Conservation (phyloP, 2,113 vertebrate species). For the Lamprotornis superbus region DNA sequence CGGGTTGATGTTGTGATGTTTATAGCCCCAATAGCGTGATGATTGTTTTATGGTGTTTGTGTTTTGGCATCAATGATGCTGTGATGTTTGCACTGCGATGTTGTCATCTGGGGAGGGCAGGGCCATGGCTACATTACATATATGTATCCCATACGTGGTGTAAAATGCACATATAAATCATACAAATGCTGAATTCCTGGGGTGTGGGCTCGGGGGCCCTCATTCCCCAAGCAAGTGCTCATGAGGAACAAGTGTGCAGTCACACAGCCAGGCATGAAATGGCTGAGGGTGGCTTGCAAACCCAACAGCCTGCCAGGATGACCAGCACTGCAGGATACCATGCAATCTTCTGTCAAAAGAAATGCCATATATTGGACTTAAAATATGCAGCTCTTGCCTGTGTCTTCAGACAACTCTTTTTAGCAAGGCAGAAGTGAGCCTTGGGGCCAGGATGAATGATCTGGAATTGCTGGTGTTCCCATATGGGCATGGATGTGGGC, state of each 20-base stretch:
- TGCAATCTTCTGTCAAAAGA: background rate
- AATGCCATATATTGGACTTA: background rate
- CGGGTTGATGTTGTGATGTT: slow-evolving; percentile 50
- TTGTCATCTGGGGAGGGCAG: slow-evolving; percentile 37
- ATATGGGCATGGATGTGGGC: background rate
- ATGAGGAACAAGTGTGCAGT: background rate
- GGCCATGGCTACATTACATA: background rate
- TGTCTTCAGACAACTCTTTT: background rate
- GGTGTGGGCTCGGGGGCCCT: accelerated
- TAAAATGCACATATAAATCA: slow-evolving; percentile 1
- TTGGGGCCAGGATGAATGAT: background rate
- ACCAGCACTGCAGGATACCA: background rate
- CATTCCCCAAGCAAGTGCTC: background rate
- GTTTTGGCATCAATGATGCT: slow-evolving; percentile 44
- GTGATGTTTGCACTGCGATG: background rate
- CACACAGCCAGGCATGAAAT: accelerated
- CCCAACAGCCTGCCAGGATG: background rate
- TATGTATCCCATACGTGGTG: background rate
- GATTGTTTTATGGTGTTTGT: slow-evolving; percentile 63
- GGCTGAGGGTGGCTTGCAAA: background rate
- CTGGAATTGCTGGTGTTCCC: background rate
- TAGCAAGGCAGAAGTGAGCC: background rate
- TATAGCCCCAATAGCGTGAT: slow-evolving; percentile 24
- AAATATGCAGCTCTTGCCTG: background rate
- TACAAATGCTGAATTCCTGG: background rate